Conservation (phyloP, 2,888 invertebrate genomes). For the Myopa testacea region DNA sequence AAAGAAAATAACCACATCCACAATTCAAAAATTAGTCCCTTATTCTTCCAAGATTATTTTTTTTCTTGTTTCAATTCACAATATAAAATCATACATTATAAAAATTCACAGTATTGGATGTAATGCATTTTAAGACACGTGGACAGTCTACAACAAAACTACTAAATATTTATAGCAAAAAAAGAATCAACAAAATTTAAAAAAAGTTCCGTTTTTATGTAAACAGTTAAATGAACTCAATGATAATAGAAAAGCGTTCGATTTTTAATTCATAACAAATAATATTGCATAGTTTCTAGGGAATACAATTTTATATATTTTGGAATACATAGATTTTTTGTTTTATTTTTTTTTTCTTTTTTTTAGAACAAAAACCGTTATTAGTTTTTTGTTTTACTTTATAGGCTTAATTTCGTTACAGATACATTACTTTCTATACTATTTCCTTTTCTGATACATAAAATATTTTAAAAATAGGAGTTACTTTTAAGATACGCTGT, state of each 20-base stretch:
- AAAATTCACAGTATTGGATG: too few species aligned
- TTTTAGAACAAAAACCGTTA: background rate
- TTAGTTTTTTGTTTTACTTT: too few species aligned
- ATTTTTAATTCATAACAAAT: background rate
- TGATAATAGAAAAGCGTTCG: background rate
- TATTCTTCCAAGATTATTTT: too few species aligned
- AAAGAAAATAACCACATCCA: too few species aligned
- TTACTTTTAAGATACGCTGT: background rate
- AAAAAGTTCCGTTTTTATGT: background rate
- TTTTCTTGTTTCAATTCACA: background rate
- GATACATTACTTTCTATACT: background rate
- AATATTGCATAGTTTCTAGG: background rate
- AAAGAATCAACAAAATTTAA: background rate
- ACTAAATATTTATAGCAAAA: background rate
- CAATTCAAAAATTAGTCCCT: too few species aligned
- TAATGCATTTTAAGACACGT: background rate
- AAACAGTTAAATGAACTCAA: background rate
- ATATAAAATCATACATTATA: background rate
- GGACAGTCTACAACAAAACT: background rate
- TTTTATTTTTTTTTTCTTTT: constrained; percentile 6
- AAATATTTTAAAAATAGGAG: background rate
- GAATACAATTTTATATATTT: background rate
- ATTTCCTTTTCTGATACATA: background rate
- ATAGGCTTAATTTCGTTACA: background rate
- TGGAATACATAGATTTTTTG: background rate